Evolutionary conservation across 2,888 invertebrate species (phyloP), one percentile per base, ranked within the genome.

Genomic region (Aleiodes leptofemur): DNA sequence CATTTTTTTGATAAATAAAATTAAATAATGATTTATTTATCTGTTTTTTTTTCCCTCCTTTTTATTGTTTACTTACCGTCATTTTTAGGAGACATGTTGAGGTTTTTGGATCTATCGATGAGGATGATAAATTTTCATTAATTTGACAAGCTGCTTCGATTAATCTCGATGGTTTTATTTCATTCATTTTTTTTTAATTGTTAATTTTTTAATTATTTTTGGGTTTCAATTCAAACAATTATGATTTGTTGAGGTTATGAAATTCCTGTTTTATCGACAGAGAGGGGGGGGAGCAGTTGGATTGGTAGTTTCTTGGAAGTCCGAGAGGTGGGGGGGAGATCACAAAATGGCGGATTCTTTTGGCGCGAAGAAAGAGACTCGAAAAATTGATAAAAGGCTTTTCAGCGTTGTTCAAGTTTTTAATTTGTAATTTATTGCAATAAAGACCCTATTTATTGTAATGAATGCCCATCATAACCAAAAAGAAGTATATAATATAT

Each of bases 131-230:
- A 75, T 77, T 80, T 38, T 82, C 81, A 57, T 82, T 81, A n/a
- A 82, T 79, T 34, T 73, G 77, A 43, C 79, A 82, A 5, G 79
- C 77, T 8, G 81, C 78, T 70, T 78, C 79, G n/a, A 82, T 73
- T 0, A 82, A 77, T 72, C 73, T 76, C 8, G 80, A 64, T 43
- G 81, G 80, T 57, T 73, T 74, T 69, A 81, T 59, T 9, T 66
- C 70, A 43, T 75, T 76, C 79, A 78, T 78, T 51, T 14, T 78
- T 51, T 14, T 76, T 43, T n/a, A 64, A 23, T 23, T 68, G 16
- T 69, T 9, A 16, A 57, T 31, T 23, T 23, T 23, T 59, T 14
- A 61, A 56, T 11, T 43, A 9, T 7, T 75, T 59, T 68, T 66
- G 64, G 34, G 9, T 56, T 34, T 23, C 23, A 50, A 51, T 69